Evolutionary conservation across 2,888 invertebrate species (phyloP).

Genomic region (Watsonalla binaria): DNA sequence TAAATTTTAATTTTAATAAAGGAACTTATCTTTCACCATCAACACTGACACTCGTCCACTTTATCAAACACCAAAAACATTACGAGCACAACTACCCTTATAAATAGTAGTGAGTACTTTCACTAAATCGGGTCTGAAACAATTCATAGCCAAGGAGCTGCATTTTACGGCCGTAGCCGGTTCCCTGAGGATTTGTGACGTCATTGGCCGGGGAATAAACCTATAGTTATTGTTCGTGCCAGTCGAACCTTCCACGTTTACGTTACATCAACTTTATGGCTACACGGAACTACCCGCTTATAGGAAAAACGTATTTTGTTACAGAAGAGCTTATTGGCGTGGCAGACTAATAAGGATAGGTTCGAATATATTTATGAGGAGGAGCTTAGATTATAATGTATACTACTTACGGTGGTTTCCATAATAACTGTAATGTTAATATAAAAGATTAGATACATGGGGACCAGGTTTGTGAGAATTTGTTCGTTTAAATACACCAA

Average conservation of each 20-base stretch:
- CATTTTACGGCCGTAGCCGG: conserved; percentile 29
- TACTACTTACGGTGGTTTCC: no score
- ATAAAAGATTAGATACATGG: no score
- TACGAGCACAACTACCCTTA: conserved; percentile 1
- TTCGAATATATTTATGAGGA: no score
- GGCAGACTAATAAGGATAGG: no score
- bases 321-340: neutral
- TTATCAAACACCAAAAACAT: neutral
- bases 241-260: conserved; percentile 23
- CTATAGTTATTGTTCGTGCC: conserved; percentile 26
- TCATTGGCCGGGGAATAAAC: conserved; percentile 23
- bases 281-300: conserved; percentile 1
- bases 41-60: no score
- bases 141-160: conserved; percentile 30
- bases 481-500: no score
- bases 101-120: conserved; percentile 4
- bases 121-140: conserved; percentile 23
- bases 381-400: no score
- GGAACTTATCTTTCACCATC: no score
- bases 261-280: conserved; percentile 26
- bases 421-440: no score
- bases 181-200: conserved; percentile 34
- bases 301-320: neutral
- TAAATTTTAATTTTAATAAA: no score
- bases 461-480: no score